Conservation (phyloP, 2,113 vertebrate species). For the Chiloscyllium plagiosum region DNA sequence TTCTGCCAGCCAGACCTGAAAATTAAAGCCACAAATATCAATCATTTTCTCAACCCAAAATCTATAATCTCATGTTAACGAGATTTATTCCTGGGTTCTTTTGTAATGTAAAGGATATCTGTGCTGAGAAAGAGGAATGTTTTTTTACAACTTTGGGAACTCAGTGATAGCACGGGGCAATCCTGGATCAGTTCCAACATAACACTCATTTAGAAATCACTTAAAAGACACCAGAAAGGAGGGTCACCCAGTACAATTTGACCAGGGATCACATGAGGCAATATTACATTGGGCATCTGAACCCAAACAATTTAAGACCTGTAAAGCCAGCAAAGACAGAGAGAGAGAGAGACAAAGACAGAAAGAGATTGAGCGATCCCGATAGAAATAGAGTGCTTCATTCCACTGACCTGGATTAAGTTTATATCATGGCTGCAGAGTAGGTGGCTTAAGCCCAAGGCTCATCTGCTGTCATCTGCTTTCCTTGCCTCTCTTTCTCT, state of each 20-base stretch:
- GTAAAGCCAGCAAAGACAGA: not conserved
- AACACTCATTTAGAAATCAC: not conserved
- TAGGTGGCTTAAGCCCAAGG: no score
- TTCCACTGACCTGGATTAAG: not conserved
- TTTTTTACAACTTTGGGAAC: not conserved
- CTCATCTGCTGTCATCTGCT: no score
- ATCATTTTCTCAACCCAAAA: not conserved
- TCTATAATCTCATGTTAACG: not conserved
- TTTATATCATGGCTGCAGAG: not conserved
- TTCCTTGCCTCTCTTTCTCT: no score
- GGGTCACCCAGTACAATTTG: not conserved
- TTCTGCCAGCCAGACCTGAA: conserved; percentile 18
- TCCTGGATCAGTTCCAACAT: not conserved
- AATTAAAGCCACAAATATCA: conserved; percentile 19
- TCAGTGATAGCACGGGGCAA: not conserved
- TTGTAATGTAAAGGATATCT: not conserved
- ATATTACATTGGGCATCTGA: not conserved
- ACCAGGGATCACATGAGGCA: not conserved
- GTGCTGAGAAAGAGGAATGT: not conserved
- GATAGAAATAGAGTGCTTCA: not conserved
- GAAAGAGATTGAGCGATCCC: no score
- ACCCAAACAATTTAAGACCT: not conserved
- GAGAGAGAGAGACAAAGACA: no score
- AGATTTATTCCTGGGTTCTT: not conserved
- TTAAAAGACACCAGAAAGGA: not conserved